Percentiles rank a stretch among this genome's conserved stretches.
Conservation (phyloP, 1,140 invertebrate species). For the Drosophila novamexicana region DNA sequence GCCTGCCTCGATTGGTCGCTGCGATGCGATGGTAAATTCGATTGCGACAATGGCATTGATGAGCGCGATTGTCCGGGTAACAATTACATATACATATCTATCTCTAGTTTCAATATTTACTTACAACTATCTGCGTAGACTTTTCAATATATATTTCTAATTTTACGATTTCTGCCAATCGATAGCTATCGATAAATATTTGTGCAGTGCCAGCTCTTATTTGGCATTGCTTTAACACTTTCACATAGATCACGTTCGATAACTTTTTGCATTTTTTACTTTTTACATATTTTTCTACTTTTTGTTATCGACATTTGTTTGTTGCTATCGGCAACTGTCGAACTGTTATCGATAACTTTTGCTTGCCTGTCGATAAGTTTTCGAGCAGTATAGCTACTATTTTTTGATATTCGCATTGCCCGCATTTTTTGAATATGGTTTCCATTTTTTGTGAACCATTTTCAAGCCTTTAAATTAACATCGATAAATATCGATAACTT, state of each 20-base stretch:
- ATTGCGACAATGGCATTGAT: slow-evolving; percentile 91
- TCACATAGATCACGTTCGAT: background rate
- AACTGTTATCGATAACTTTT: background rate
- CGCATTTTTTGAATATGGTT: background rate
- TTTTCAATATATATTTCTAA: background rate
- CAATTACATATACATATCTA: slow-evolving; percentile 10
- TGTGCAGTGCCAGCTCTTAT: background rate
- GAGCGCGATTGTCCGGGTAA: slow-evolving; percentile 87
- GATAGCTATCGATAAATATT: background rate
- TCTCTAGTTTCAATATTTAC: background rate
- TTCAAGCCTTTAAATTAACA: background rate
- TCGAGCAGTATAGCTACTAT: background rate
- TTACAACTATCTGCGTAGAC: background rate
- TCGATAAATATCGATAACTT: background rate
- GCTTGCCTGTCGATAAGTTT: background rate
- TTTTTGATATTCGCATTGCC: background rate
- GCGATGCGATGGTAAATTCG: slow-evolving; percentile 88
- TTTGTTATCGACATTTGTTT: no score
- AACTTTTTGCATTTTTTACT: background rate
- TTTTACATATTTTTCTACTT: background rate
- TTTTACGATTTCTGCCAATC: background rate
- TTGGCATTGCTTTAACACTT: no score
- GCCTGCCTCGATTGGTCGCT: slow-evolving; percentile 54
- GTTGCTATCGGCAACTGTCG: no score
- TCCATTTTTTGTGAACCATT: no score